phyloP scores from a whole-genome alignment of 2,113 vertebrate species.

The Atrichornis clamosus region DNA sequence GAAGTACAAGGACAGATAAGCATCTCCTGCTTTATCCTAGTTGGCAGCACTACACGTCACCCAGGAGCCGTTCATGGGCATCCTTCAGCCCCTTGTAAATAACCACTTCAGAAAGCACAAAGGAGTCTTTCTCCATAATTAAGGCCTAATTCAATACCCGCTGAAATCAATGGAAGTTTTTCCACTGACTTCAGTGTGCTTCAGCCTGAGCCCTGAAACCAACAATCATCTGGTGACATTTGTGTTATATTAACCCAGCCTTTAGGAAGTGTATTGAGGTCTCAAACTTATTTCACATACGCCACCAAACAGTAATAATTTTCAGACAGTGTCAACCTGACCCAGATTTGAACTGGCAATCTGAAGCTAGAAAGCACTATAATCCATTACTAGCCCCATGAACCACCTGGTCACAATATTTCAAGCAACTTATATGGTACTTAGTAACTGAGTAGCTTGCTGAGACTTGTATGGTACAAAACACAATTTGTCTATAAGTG shows the following conservation, averaged over 20 bases:
- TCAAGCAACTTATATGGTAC: neutral
- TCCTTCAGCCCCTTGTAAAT: slow-evolving; percentile 13
- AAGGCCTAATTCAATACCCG: slow-evolving; percentile 3
- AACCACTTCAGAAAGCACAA: neutral
- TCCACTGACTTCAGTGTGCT: neutral
- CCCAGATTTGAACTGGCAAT: slow-evolving; percentile 67
- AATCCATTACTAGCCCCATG: slow-evolving; percentile 37
- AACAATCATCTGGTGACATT: slow-evolving; percentile 47
- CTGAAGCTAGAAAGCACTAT: slow-evolving; percentile 41
- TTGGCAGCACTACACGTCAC: neutral
- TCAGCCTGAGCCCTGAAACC: neutral
- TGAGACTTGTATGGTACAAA: neutral
- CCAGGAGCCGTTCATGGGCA: neutral
- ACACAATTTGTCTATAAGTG: neutral
- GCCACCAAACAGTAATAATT: slow-evolving; percentile 59
- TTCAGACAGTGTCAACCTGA: slow-evolving; percentile 60
- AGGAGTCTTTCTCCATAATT: slow-evolving; percentile 36
- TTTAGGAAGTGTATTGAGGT: slow-evolving; percentile 48
- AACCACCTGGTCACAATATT: slow-evolving; percentile 53
- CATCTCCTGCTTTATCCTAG: neutral
- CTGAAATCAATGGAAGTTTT: slow-evolving; percentile 44
- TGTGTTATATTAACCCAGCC: slow-evolving; percentile 52
- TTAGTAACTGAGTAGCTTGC: neutral
- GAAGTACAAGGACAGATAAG: neutral
- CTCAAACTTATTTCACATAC: slow-evolving; percentile 59